These are phyloP conservation scores for Bemisia tabaci DNA, from an alignment of 1,140 invertebrate genomes.

Conservation along the genomic window DNA sequence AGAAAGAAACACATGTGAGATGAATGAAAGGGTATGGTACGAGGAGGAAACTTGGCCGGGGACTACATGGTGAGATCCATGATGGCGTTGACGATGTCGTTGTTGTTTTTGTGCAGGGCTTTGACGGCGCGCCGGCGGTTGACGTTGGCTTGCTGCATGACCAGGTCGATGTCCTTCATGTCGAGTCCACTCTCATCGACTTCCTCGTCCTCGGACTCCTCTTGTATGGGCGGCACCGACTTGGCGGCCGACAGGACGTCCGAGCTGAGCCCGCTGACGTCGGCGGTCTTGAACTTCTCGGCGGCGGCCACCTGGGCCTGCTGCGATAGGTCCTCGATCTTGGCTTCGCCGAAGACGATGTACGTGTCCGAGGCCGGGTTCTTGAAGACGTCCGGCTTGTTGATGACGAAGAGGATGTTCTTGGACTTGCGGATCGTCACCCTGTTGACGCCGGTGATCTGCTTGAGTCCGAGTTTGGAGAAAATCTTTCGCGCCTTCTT, in stretches of 20 bases:
- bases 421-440: slow-evolving; percentile 99
- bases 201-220: slow-evolving; percentile 67
- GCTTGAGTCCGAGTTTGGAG: slow-evolving; percentile 95
- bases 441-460: slow-evolving; percentile 82
- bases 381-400: slow-evolving; percentile 98
- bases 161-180: slow-evolving; percentile 95
- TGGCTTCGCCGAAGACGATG: slow-evolving; percentile 99
- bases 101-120: slow-evolving; percentile 91
- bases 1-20: no score
- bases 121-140: slow-evolving; percentile 82
- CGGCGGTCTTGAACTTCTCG: slow-evolving; percentile 91
- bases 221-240: slow-evolving; percentile 71
- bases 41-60: no score
- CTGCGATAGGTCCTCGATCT: slow-evolving; percentile 98
- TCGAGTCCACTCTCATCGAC: slow-evolving; percentile 91
- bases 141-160: slow-evolving; percentile 96
- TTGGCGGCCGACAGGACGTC: slow-evolving; percentile 20
- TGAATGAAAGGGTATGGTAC: no score
- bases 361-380: slow-evolving; percentile 99
- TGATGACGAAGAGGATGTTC: slow-evolving; percentile 98
- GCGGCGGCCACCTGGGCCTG: slow-evolving; percentile 97
- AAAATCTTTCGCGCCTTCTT: slow-evolving; percentile 99
- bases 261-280: slow-evolving; percentile 25
- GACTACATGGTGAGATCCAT: slow-evolving; percentile 42
- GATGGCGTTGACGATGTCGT: slow-evolving; percentile 91